phyloP scores from a whole-genome alignment of 1,140 invertebrate genomes.

The Drosophila sp. region DNA sequence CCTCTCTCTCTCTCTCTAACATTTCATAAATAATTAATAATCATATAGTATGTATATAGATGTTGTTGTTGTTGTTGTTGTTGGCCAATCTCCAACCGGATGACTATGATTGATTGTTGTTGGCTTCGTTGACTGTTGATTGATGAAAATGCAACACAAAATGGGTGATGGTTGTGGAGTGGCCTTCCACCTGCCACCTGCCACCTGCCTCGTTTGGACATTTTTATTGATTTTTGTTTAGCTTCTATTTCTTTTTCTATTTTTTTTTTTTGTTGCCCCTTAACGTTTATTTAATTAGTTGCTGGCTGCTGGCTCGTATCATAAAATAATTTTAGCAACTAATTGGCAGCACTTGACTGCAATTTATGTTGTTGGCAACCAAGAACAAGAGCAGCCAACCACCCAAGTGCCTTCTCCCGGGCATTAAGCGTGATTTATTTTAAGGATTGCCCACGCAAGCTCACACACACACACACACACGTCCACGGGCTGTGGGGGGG shows the following conservation, averaged over 20 bases:
- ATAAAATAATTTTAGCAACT: conserved; percentile 78
- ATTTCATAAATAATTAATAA: conserved; percentile 65
- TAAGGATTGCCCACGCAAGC: conserved; percentile 51
- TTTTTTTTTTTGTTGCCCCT: conserved; percentile 24
- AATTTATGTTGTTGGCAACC: conserved; percentile 59
- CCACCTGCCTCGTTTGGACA: not conserved
- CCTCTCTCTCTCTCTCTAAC: not conserved
- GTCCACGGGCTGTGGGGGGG: not conserved
- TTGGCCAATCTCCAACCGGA: not conserved
- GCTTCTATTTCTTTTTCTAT: conserved; percentile 28
- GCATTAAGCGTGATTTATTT: conserved; percentile 76
- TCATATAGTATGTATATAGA: conserved; percentile 58
- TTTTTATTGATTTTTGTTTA: conserved; percentile 11
- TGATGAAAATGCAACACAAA: conserved; percentile 54
- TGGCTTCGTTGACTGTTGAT: conserved; percentile 45
- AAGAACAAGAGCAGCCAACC: conserved; percentile 8
- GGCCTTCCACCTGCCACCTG: no score
- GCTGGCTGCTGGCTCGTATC: conserved; percentile 42
- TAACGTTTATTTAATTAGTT: conserved; percentile 71
- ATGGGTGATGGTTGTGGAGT: no score
- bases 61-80: conserved; percentile 3
- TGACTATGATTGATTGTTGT: conserved; percentile 70
- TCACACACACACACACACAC: conserved; percentile 51
- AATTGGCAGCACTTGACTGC: conserved; percentile 80
- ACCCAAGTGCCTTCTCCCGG: conserved; percentile 4